Conservation (phyloP, 1,140 invertebrate species). For the Neotoxoptera formosana region DNA sequence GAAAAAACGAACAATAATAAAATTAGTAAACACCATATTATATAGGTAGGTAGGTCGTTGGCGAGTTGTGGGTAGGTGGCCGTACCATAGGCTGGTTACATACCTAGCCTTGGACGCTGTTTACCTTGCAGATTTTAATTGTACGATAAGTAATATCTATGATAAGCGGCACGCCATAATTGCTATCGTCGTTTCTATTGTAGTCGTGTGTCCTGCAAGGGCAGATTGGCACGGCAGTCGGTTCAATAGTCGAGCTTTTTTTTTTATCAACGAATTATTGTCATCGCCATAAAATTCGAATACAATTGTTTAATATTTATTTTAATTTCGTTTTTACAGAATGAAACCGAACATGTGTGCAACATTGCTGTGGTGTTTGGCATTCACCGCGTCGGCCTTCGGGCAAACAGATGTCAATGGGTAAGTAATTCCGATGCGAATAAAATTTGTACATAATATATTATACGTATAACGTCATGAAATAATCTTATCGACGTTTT, state of each 20-base stretch:
- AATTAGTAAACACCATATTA: not conserved
- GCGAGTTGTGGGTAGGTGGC: not conserved
- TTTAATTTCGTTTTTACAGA: conserved; percentile 17
- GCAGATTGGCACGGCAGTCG: not conserved
- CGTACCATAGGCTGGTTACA: not conserved
- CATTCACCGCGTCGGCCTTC: not conserved
- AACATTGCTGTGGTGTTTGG: conserved; percentile 26
- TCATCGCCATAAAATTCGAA: not conserved
- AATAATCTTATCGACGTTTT: not conserved
- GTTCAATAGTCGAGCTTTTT: not conserved
- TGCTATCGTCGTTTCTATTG: not conserved
- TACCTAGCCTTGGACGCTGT: not conserved
- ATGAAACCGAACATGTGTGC: conserved; percentile 20
- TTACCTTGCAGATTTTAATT: not conserved
- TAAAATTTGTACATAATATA: not conserved
- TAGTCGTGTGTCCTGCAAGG: not conserved
- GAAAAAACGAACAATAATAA: not conserved
- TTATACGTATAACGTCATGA: not conserved
- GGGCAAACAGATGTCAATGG: conserved; percentile 10
- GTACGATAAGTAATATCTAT: not conserved
- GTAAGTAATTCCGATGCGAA: not conserved
- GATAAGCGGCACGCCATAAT: not conserved
- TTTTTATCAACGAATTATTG: not conserved
- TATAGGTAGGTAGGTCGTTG: no score
- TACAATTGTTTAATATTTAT: conserved; percentile 1